Evolutionary conservation across 2,797 vertebrate species (phyloP).

Genomic region (Phrynocephalus guinanensis): DNA sequence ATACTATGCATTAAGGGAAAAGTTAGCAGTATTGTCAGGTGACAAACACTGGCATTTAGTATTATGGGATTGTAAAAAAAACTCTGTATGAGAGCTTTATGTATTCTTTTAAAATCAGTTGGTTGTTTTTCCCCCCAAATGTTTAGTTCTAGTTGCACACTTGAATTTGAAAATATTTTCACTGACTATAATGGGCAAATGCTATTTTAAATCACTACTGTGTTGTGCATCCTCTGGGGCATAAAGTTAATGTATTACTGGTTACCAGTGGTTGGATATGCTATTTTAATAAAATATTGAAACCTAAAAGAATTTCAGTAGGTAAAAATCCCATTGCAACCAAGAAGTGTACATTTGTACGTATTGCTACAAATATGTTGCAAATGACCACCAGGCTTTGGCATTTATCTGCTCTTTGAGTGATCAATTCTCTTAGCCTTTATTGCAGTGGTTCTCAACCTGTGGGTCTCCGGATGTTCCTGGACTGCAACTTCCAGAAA

Average conservation of each 20-base stretch:
- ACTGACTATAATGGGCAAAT: slow-evolving; percentile 75
- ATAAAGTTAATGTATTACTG: slow-evolving; percentile 80
- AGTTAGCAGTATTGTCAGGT: slow-evolving; percentile 69
- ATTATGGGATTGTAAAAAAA: slow-evolving; percentile 67
- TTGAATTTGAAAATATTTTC: slow-evolving; percentile 80
- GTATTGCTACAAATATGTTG: slow-evolving; percentile 16
- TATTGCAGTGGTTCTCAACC: neutral
- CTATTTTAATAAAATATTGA: slow-evolving; percentile 98
- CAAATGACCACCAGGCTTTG: neutral
- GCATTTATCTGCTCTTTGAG: neutral
- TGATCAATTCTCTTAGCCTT: neutral
- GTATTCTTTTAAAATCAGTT: slow-evolving; percentile 75
- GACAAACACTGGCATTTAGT: slow-evolving; percentile 61
- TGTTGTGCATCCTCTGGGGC: slow-evolving; percentile 76
- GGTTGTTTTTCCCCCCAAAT: slow-evolving; percentile 69
- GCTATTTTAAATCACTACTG: slow-evolving; percentile 84
- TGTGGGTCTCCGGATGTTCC: too few species aligned
- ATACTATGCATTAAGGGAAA: slow-evolving; percentile 77
- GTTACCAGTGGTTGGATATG: slow-evolving; percentile 84
- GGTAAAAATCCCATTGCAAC: slow-evolving; percentile 34
- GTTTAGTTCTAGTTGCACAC: slow-evolving; percentile 77
- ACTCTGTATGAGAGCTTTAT: slow-evolving; percentile 78
- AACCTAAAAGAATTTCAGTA: slow-evolving; percentile 59
- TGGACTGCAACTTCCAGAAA: too few species aligned
- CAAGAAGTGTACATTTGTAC: neutral